These are phyloP conservation scores for Bicyclus anynana DNA, from an alignment of 1,140 invertebrate genomes.

Conservation along the genomic window DNA sequence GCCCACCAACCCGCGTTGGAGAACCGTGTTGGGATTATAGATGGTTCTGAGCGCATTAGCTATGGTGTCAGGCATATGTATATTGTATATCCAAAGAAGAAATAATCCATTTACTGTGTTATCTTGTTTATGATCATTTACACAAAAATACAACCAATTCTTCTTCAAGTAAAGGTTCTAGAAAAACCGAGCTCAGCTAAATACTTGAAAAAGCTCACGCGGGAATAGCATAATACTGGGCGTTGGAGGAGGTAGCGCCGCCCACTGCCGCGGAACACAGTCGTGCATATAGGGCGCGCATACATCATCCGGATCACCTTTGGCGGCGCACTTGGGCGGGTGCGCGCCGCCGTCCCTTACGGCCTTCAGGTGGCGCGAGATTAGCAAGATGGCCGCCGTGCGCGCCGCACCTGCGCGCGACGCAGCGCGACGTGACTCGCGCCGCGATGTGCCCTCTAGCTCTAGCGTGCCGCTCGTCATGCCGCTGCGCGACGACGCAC, in stretches of 20 bases:
- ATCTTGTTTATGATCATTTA: no score
- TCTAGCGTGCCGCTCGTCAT: conserved; percentile 79
- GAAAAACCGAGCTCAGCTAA: not conserved
- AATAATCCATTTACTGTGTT: no score
- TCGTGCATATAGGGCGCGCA: conserved; percentile 76
- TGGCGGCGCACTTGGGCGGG: conserved; percentile 75
- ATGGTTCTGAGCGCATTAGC: no score
- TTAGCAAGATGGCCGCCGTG: conserved; percentile 92
- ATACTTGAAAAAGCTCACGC: not conserved
- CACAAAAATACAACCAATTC: not conserved
- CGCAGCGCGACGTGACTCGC: conserved; percentile 79
- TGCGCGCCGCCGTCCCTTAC: conserved; percentile 71
- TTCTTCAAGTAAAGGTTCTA: not conserved
- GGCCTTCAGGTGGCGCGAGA: conserved; percentile 87
- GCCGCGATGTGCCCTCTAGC: conserved; percentile 78
- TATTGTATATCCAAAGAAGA: no score
- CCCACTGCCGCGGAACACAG: conserved; percentile 50
- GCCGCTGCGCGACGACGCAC: conserved; percentile 82
- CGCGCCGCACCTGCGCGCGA: conserved; percentile 92
- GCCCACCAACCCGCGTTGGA: no score
- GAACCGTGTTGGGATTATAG: no score
- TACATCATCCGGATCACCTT: conserved; percentile 75
- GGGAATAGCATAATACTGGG: not conserved
- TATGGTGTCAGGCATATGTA: no score
- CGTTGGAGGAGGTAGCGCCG: conserved; percentile 46